phyloP scores from a whole-genome alignment of 1,140 invertebrate genomes.

The Drosophila punjabiensis region DNA sequence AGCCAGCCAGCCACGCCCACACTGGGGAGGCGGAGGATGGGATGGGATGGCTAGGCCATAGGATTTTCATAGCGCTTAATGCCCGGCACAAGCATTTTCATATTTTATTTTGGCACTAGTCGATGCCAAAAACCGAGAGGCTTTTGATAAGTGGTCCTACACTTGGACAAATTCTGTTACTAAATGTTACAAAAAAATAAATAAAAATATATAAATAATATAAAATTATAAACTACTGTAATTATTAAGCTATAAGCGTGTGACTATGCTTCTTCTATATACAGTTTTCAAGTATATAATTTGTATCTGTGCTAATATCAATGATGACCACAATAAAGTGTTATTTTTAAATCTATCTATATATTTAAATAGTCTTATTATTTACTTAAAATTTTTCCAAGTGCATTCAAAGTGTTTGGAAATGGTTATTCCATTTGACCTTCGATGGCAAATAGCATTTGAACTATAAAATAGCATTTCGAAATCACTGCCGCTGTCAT shows the following conservation, averaged over 20 bases:
- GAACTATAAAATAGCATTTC: constrained; percentile 21
- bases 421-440: constrained; percentile 21
- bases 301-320: not conserved
- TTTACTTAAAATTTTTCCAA: not conserved
- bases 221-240: too few species aligned
- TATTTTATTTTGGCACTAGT: constrained; percentile 69
- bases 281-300: not conserved
- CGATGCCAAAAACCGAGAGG: constrained; percentile 48
- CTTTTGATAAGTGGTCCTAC: constrained; percentile 54
- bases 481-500: constrained; percentile 42
- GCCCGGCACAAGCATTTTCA: constrained; percentile 61
- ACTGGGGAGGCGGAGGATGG: constrained; percentile 12
- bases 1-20: constrained; percentile 26
- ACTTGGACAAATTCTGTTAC: not conserved
- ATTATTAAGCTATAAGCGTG: not conserved
- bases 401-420: constrained; percentile 1
- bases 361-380: not conserved
- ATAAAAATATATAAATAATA: too few species aligned
- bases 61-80: constrained; percentile 51
- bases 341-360: too few species aligned
- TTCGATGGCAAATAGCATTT: constrained; percentile 34
- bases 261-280: not conserved
- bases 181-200: not conserved
- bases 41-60: constrained; percentile 17
- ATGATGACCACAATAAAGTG: not conserved